Conservation (phyloP, 2,113 vertebrate genomes). For the Myxocyprinus asiaticus region DNA sequence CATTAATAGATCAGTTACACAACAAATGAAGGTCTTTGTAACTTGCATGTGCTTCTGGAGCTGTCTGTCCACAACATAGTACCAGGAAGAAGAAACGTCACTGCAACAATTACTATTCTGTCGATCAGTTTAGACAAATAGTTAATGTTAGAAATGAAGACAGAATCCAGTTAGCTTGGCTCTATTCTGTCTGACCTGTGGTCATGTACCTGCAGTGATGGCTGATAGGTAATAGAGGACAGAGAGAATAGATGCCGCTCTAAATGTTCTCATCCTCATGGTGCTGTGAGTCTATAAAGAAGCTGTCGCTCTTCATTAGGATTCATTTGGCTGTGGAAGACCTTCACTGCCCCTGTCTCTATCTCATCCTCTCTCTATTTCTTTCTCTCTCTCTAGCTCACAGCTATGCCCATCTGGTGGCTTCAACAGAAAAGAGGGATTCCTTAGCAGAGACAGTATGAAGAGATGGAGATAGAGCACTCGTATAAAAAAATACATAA, state of each 20-base stretch:
- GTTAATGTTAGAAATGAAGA: background rate
- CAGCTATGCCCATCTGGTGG: conserved; percentile 17
- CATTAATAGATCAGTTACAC: no score
- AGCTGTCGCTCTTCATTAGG: conserved; percentile 51
- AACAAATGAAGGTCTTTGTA: no score
- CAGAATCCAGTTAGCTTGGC: background rate
- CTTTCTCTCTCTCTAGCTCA: conserved; percentile 1
- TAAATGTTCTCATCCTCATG: conserved; percentile 27
- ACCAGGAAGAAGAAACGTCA: background rate
- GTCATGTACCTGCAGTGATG: background rate
- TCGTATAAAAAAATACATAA: no score
- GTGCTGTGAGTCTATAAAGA: conserved; percentile 34
- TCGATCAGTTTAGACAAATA: background rate
- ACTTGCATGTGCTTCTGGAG: no score
- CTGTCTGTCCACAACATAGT: background rate
- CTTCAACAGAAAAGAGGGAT: conserved; percentile 21
- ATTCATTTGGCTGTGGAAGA: conserved; percentile 46
- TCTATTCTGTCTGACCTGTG: background rate
- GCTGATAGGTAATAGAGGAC: conserved; percentile 18
- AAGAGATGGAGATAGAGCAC: no score
- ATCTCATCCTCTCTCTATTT: no score
- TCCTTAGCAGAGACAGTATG: conserved; percentile 15
- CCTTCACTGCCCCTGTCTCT: conserved; percentile 11
- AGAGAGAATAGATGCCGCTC: conserved; percentile 5
- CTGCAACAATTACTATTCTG: background rate